Evolutionary conservation across 2,113 vertebrate species (phyloP).

Genomic region (Galeopterus variegatus): DNA sequence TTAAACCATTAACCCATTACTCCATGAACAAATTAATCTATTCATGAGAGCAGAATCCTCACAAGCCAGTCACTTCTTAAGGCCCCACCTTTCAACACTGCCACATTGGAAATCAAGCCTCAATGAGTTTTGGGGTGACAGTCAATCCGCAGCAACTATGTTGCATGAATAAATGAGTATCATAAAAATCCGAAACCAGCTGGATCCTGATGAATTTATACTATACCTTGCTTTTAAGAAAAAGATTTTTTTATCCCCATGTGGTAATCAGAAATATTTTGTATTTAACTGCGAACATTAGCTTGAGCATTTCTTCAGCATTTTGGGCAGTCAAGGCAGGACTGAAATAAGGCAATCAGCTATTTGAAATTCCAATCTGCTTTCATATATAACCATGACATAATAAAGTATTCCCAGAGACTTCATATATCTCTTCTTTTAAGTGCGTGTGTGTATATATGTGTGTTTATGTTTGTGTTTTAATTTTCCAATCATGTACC

Average conservation of each 20-base stretch:
- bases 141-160: background rate
- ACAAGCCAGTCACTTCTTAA: too few relatives aligned
- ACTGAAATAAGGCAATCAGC: background rate
- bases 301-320: background rate
- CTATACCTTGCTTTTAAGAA: background rate
- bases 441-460: background rate
- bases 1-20: too few relatives aligned
- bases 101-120: too few relatives aligned
- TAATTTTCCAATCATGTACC: constrained; percentile 43
- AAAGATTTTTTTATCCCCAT: background rate
- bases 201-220: background rate
- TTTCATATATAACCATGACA: background rate
- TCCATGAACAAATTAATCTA: too few relatives aligned
- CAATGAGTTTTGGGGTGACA: too few relatives aligned
- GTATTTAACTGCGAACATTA: background rate
- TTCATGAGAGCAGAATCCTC: too few relatives aligned
- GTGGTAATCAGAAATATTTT: background rate
- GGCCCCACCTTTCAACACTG: too few relatives aligned
- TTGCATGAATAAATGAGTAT: background rate
- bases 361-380: constrained; percentile 3
- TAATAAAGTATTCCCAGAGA: background rate
- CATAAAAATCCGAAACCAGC: background rate
- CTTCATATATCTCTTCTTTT: constrained; percentile 1
- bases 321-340: background rate
- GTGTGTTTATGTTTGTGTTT: background rate